phyloP scores from a whole-genome alignment of 2,113 vertebrate species.

The Laticauda laticaudata region DNA sequence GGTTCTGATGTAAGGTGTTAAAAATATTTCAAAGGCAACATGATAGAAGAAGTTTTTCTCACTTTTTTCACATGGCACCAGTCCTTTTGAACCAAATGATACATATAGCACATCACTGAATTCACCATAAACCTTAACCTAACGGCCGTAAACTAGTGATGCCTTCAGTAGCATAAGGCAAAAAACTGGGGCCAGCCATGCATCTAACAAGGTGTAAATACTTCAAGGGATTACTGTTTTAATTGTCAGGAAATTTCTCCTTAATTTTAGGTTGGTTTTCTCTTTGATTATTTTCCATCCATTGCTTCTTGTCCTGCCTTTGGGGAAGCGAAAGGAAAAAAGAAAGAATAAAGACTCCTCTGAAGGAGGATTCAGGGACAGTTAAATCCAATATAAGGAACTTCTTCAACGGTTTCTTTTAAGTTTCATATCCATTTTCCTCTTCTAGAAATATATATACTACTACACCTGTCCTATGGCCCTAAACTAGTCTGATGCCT shows the following conservation, averaged over 20 bases:
- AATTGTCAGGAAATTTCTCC: too few species aligned
- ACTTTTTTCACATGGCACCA: slow-evolving; percentile 70
- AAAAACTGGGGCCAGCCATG: too few species aligned
- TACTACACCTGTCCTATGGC: background rate
- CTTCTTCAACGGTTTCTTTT: background rate
- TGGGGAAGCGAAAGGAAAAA: background rate
- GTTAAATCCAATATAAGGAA: background rate
- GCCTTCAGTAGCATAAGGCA: too few species aligned
- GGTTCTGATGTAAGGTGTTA: background rate
- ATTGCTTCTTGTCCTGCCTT: too few species aligned
- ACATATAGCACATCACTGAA: slow-evolving; percentile 86
- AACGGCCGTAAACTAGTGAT: too few species aligned
- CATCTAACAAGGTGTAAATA: too few species aligned
- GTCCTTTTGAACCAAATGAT: slow-evolving; percentile 64
- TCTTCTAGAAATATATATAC: background rate
- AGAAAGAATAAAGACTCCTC: background rate
- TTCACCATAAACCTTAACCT: slow-evolving; percentile 72
- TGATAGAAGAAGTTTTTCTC: background rate
- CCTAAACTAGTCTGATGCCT: background rate
- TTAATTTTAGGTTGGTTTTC: too few species aligned
- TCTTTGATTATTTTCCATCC: too few species aligned
- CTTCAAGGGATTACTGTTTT: too few species aligned
- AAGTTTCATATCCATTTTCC: background rate
- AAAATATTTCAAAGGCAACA: background rate
- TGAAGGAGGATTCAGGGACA: background rate